A percentile compares a stretch with the other conserved stretches of the same genome.
Evolutionary conservation across 2,888 invertebrate species (phyloP).

Genomic region (Poecilus cupreus): DNA sequence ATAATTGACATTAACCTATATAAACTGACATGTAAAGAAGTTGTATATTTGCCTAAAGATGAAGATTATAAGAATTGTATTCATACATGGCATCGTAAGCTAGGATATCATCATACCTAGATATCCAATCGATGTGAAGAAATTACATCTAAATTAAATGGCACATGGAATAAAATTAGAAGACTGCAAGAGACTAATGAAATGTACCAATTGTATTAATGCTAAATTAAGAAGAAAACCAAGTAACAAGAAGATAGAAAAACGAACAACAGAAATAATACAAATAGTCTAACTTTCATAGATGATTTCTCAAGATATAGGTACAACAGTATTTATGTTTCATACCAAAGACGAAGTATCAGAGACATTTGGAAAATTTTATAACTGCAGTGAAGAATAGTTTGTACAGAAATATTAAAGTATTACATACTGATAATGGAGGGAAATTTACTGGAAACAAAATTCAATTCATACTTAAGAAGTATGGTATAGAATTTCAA

Average conservation of each 20-base stretch:
- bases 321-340: conserved; percentile 62
- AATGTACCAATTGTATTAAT: conserved; percentile 63
- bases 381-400: background rate
- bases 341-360: conserved; percentile 63
- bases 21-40: background rate
- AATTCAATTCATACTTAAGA: conserved; percentile 60
- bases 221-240: conserved; percentile 63
- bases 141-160: background rate
- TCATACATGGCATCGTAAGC: conserved; percentile 13
- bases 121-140: conserved; percentile 10
- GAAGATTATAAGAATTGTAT: conserved; percentile 11
- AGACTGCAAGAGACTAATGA: conserved; percentile 54
- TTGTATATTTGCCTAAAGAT: background rate
- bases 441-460: conserved; percentile 63
- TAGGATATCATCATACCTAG: conserved; percentile 12
- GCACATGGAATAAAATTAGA: conserved; percentile 59
- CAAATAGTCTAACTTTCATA: conserved; percentile 65
- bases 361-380: conserved; percentile 59
- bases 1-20: background rate
- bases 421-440: conserved; percentile 62
- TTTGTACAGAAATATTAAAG: conserved; percentile 29
- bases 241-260: conserved; percentile 63
- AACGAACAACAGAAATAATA: conserved; percentile 59
- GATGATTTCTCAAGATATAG: conserved; percentile 66
- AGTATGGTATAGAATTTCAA: conserved; percentile 63